Evolutionary conservation across 2,113 vertebrate genomes (phyloP).

Genomic region (Arothron firmamentum): DNA sequence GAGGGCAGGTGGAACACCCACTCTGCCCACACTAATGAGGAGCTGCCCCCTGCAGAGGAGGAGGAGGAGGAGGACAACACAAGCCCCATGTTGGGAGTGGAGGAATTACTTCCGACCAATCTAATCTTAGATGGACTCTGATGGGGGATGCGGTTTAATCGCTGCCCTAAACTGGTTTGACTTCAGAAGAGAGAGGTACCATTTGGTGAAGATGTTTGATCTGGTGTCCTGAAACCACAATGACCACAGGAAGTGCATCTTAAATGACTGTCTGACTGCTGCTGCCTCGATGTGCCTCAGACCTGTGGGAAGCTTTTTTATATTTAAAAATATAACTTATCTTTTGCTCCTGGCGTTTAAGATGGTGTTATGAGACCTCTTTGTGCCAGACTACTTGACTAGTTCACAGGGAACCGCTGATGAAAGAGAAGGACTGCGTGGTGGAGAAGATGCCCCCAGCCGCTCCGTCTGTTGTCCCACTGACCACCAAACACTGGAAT

Average conservation of each 20-base stretch:
- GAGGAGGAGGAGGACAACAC: slow-evolving; percentile 1
- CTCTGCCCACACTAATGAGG: slow-evolving; percentile 23
- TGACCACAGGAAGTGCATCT: slow-evolving; percentile 48
- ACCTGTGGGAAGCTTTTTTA: slow-evolving; percentile 61
- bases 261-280: slow-evolving; percentile 15
- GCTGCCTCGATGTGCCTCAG: slow-evolving; percentile 59
- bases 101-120: slow-evolving; percentile 9
- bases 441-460: slow-evolving; percentile 21
- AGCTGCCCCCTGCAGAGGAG: neutral
- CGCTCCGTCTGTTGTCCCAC: slow-evolving; percentile 30
- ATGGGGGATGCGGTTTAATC: slow-evolving; percentile 2
- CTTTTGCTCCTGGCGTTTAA: no score
- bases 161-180: slow-evolving; percentile 17
- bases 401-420: slow-evolving; percentile 25
- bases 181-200: slow-evolving; percentile 1
- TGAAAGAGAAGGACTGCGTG: slow-evolving; percentile 23
- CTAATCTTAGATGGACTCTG: slow-evolving; percentile 13
- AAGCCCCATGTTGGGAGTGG: neutral
- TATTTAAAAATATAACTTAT: slow-evolving; percentile 49
- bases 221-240: slow-evolving; percentile 42
- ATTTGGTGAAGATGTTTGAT: neutral
- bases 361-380: no score
- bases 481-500: slow-evolving; percentile 70
- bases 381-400: slow-evolving; percentile 71
- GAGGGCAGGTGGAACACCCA: slow-evolving; percentile 42